Evolutionary conservation across 2,113 vertebrate species (phyloP), one percentile per base, ranked within the genome.

Genomic region (Heloderma charlesbogerti): DNA sequence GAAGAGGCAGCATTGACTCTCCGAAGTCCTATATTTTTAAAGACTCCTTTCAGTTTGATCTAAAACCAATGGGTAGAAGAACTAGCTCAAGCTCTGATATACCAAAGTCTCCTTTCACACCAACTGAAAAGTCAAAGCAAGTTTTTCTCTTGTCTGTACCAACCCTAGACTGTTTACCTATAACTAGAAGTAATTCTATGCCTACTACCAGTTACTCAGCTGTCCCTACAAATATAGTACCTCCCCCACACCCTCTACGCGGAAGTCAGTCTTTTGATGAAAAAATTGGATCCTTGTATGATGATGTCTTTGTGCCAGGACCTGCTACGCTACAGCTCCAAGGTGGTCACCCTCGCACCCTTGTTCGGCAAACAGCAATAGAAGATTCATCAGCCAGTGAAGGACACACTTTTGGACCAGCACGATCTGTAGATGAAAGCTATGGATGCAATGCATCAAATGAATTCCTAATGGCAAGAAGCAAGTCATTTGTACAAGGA

Each of bases 21-120:
- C 99, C 99, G 0, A 99, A 99, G 94, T 99, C 99, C 1, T 99
- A 99, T 89, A 99, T 99, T 96, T 99, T 99, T 95, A 99, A 99
- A 97, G 99, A 99, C 95, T 99, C 99, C 88, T 99, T 99, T 97
- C 99, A 99, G 95, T 99, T 99, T 97, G 99, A 99, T 95, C 97
- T 99, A 77, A 99, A 99, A 95, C 99, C 99, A 45, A 97, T 99
- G 92, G 98, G 98, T 91, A 98, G 98, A 96, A 98, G 99, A 95
- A 99, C 99, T 81, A 99, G 98, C 95, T 99, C 99, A 40, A 99
- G 99, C 91, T 99, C 99, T 31, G 99, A 99, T 92, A 99, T 99
- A 97, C 98, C 99, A 91, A 99, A 99, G 97, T 99, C 99, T 88
- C 99, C 99, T 54, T 99, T 99, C 92, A 99, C 99, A 31, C 99